Percentiles rank a stretch among this genome's conserved stretches.
phyloP scores from a whole-genome alignment of 1,140 invertebrate species.

The Plectrocnemia conspersa region DNA sequence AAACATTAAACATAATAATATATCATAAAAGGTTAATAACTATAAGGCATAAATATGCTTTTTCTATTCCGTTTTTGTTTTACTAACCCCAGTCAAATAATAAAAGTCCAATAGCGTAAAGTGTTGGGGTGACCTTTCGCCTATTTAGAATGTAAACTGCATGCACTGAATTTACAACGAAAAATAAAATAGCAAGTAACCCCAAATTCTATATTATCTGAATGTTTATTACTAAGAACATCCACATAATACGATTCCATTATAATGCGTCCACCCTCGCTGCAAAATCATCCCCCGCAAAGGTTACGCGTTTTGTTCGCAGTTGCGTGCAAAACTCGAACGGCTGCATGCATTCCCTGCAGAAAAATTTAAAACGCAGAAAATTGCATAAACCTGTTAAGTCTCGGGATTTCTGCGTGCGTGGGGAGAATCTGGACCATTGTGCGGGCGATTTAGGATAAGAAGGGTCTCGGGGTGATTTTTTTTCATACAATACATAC shows the following conservation, averaged over 20 bases:
- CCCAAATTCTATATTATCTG: constrained; percentile 3
- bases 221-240: background rate
- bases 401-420: constrained; percentile 11
- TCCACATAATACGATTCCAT: constrained; percentile 4
- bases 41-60: too few relatives aligned
- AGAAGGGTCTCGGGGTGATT: background rate
- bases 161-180: too few relatives aligned
- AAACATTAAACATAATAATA: too few relatives aligned
- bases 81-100: too few relatives aligned
- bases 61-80: too few relatives aligned
- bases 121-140: too few relatives aligned
- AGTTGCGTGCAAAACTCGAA: background rate
- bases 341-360: background rate
- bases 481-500: background rate
- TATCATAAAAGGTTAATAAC: too few relatives aligned
- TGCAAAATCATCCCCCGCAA: background rate
- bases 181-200: too few relatives aligned
- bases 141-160: too few relatives aligned
- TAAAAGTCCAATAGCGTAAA: too few relatives aligned
- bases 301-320: background rate
- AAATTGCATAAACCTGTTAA: constrained; percentile 33
- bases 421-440: constrained; percentile 5
- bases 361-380: constrained; percentile 28
- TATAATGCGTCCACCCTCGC: background rate
- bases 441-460: constrained; percentile 7